phyloP scores from a whole-genome alignment of 2,888 invertebrate species.

The Athetis lepigone region DNA sequence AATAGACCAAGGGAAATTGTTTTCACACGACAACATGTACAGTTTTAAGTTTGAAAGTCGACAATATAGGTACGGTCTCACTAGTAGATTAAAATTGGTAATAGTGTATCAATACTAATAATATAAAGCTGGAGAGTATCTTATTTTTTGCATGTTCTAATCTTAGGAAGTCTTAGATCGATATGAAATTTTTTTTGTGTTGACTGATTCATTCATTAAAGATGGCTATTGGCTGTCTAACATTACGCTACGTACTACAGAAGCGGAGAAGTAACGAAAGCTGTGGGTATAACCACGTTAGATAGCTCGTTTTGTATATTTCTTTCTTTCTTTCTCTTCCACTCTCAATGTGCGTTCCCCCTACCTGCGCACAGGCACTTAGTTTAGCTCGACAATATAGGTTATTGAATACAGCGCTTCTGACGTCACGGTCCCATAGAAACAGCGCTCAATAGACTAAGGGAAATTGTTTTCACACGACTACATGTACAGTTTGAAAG shows the following conservation, averaged over 20 bases:
- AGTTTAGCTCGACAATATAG: slow-evolving; percentile 61
- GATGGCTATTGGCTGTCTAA: too few relatives aligned
- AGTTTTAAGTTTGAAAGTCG: background rate
- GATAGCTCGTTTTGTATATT: background rate
- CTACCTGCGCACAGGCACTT: slow-evolving; percentile 60
- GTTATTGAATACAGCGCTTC: slow-evolving; percentile 60
- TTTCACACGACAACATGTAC: slow-evolving; percentile 50
- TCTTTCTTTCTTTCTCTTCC: background rate
- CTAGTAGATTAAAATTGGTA: background rate
- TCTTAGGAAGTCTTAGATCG: too few relatives aligned
- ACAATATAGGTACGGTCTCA: slow-evolving; percentile 8
- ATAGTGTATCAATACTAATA: background rate
- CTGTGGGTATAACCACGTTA: too few relatives aligned
- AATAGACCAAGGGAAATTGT: slow-evolving; percentile 59
- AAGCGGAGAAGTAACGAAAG: too few relatives aligned
- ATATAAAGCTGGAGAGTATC: too few relatives aligned
- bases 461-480: slow-evolving; percentile 60
- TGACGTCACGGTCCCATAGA: slow-evolving; percentile 47
- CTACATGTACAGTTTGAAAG: slow-evolving; percentile 16
- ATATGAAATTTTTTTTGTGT: too few relatives aligned
- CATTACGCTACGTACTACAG: too few relatives aligned
- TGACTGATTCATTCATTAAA: too few relatives aligned
- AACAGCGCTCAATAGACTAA: slow-evolving; percentile 52
- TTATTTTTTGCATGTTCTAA: too few relatives aligned
- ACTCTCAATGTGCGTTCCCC: slow-evolving; percentile 16